phyloP scores from a whole-genome alignment of 2,113 vertebrate species.

The Chlorodrepanis virens region DNA sequence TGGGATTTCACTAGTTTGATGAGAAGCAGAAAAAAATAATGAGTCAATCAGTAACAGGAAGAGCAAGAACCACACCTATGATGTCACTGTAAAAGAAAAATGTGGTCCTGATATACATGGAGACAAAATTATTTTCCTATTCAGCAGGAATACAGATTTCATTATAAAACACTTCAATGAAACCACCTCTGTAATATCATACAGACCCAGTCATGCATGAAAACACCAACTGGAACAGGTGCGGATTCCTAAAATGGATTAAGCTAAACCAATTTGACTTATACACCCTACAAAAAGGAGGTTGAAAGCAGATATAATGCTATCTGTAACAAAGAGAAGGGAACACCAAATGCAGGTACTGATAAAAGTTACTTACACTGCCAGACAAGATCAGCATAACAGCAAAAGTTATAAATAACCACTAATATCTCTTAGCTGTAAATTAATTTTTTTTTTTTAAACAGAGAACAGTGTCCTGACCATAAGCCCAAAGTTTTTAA shows the following conservation, averaged over 20 bases:
- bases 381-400: background rate
- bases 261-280: background rate
- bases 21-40: slow-evolving; percentile 1
- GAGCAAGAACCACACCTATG: background rate
- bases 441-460: background rate
- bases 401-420: background rate
- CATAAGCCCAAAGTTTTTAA: background rate
- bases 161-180: background rate
- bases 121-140: background rate
- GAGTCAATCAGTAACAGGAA: background rate
- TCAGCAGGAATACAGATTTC: background rate
- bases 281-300: background rate
- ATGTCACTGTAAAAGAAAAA: background rate
- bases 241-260: background rate
- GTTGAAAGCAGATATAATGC: background rate
- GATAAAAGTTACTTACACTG: background rate
- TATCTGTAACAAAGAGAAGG: background rate
- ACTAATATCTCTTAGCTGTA: background rate
- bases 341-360: background rate
- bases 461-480: background rate
- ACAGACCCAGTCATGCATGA: background rate
- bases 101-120: background rate
- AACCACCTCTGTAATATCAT: background rate
- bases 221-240: background rate
- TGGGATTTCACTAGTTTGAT: background rate